A percentile compares a stretch with the other conserved stretches of the same genome.
phyloP scores from a whole-genome alignment of 1,140 invertebrate genomes.

The Pararge aegeria region DNA sequence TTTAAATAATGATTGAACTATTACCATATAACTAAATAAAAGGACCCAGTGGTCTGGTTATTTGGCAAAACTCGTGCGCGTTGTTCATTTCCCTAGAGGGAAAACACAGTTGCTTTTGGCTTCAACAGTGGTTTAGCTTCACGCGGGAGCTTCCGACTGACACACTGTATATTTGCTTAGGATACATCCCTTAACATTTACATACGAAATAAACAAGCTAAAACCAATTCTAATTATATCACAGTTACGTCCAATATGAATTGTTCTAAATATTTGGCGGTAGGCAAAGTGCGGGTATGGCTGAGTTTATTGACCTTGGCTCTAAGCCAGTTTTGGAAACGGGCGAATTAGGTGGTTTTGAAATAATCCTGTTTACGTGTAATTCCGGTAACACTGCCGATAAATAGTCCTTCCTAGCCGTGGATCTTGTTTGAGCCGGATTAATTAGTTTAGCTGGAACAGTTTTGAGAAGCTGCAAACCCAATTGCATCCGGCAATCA shows the following conservation, averaged over 20 bases:
- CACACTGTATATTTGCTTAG: conserved; percentile 70
- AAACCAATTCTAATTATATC: conserved; percentile 41
- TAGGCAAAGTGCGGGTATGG: conserved; percentile 33
- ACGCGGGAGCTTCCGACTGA: conserved; percentile 47
- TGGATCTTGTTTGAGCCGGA: conserved; percentile 24
- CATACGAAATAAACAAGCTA: conserved; percentile 30
- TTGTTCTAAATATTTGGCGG: conserved; percentile 24
- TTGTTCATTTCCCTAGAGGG: not conserved
- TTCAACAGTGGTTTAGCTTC: conserved; percentile 37
- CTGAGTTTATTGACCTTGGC: conserved; percentile 74
- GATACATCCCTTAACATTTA: conserved; percentile 64
- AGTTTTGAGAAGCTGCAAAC: not conserved
- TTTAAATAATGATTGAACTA: no score
- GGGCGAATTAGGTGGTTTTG: conserved; percentile 53
- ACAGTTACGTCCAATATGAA: conserved; percentile 36
- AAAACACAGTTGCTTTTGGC: not conserved
- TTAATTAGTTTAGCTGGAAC: conserved; percentile 12
- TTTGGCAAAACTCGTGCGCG: not conserved
- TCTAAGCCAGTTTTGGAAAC: conserved; percentile 58
- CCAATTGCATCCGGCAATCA: no score
- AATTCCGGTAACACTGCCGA: conserved; percentile 30
- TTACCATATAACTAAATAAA: not conserved
- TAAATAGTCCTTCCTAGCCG: conserved; percentile 24
- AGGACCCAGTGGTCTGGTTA: not conserved
- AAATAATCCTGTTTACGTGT: conserved; percentile 47